These are phyloP conservation scores for Chrysodeixis includens DNA, from an alignment of 2,888 invertebrate genomes.

Conservation along the genomic window DNA sequence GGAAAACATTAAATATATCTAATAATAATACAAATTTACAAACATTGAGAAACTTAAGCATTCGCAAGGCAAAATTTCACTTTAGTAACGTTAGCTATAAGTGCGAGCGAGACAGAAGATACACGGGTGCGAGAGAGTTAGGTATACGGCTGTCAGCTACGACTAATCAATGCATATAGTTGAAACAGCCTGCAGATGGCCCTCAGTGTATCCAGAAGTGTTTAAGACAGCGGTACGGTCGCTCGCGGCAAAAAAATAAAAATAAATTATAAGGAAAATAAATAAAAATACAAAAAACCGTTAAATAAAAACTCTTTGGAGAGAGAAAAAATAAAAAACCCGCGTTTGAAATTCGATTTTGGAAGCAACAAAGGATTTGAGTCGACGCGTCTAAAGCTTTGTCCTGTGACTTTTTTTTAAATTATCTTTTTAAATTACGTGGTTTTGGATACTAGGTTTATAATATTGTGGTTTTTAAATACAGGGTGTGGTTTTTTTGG, in stretches of 20 bases:
- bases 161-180: constrained; percentile 88
- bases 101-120: constrained; percentile 68
- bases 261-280: constrained; percentile 61
- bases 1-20: constrained; percentile 34
- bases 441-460: background rate
- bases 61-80: constrained; percentile 85
- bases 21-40: constrained; percentile 48
- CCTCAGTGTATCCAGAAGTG: constrained; percentile 78
- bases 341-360: constrained; percentile 13
- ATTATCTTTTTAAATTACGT: constrained; percentile 34
- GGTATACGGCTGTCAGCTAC: constrained; percentile 73
- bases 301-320: constrained; percentile 16
- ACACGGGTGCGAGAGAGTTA: constrained; percentile 68
- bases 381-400: constrained; percentile 36
- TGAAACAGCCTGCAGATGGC: constrained; percentile 77
- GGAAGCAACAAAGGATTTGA: constrained; percentile 55
- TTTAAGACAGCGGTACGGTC: constrained; percentile 70
- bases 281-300: constrained; percentile 48
- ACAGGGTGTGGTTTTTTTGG: constrained; percentile 21
- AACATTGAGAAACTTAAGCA: constrained; percentile 75
- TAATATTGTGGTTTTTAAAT: background rate
- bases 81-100: constrained; percentile 71
- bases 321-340: constrained; percentile 40
- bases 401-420: constrained; percentile 56
- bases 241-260: constrained; percentile 59